phyloP scores from a whole-genome alignment of 1,140 invertebrate species.

The Drosophila pachea region DNA sequence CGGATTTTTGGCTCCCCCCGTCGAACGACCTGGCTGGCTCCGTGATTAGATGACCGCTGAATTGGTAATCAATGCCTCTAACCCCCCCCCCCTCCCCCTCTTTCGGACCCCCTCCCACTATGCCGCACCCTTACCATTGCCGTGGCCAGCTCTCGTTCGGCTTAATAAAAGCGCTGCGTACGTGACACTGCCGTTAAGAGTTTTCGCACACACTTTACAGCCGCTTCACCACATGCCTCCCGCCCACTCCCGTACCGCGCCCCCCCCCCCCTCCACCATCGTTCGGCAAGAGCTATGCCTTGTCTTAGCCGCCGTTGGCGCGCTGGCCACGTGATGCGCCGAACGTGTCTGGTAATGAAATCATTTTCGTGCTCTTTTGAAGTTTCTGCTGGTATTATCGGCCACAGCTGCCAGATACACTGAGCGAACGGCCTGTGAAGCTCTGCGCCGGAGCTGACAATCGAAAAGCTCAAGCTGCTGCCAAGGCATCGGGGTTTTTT shows the following conservation, averaged over 20 bases:
- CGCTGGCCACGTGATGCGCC: conserved; percentile 34
- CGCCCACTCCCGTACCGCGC: no score
- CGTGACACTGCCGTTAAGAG: conserved; percentile 61
- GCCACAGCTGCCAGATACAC: conserved; percentile 33
- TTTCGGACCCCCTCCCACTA: background rate
- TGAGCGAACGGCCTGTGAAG: conserved; percentile 2
- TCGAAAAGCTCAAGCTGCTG: background rate
- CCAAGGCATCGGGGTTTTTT: background rate
- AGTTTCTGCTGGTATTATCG: conserved; percentile 68
- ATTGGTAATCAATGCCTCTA: conserved; percentile 71
- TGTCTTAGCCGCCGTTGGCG: conserved; percentile 3
- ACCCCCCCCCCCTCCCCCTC: no score
- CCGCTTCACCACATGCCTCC: background rate
- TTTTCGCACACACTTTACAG: conserved; percentile 68
- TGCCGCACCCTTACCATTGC: background rate
- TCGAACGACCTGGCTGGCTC: conserved; percentile 38
- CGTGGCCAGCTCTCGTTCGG: conserved; percentile 14
- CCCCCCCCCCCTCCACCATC: background rate
- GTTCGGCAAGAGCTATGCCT: background rate
- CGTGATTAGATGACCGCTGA: conserved; percentile 76
- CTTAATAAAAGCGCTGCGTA: conserved; percentile 71
- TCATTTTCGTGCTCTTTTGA: conserved; percentile 75
- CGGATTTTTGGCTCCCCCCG: conserved; percentile 26
- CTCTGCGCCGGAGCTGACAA: background rate
- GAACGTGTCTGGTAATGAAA: conserved; percentile 75